Conservation (phyloP, 2,113 vertebrate species). For the rat (Rattus norvegicus) region DNA sequence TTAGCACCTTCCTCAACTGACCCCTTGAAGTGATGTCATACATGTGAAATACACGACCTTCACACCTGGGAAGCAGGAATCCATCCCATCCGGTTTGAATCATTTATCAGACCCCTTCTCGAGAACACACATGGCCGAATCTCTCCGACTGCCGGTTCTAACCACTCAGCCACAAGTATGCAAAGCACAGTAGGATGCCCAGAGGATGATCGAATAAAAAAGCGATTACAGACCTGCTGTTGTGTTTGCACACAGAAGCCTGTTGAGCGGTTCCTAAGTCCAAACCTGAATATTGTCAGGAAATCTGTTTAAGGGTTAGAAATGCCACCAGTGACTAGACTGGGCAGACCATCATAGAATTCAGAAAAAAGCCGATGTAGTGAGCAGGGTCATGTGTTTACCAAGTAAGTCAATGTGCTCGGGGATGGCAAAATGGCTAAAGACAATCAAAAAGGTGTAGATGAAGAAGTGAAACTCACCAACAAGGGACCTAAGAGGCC, state of each 20-base stretch:
- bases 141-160: background rate
- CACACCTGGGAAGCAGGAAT: background rate
- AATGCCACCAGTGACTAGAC: background rate
- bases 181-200: background rate
- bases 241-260: background rate
- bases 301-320: background rate
- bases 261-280: background rate
- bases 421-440: background rate
- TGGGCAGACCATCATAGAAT: background rate
- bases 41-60: background rate
- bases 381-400: background rate
- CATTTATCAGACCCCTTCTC: background rate
- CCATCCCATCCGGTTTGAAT: background rate
- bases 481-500: background rate
- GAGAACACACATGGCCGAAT: background rate
- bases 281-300: background rate
- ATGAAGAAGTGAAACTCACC: background rate
- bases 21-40: background rate
- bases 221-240: background rate
- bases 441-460: background rate
- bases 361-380: background rate
- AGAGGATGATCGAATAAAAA: background rate
- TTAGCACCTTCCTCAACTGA: background rate
- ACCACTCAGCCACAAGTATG: accelerated
- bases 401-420: background rate